Evolutionary conservation across 2,797 vertebrate genomes (phyloP).

Genomic region (Channa striata): DNA sequence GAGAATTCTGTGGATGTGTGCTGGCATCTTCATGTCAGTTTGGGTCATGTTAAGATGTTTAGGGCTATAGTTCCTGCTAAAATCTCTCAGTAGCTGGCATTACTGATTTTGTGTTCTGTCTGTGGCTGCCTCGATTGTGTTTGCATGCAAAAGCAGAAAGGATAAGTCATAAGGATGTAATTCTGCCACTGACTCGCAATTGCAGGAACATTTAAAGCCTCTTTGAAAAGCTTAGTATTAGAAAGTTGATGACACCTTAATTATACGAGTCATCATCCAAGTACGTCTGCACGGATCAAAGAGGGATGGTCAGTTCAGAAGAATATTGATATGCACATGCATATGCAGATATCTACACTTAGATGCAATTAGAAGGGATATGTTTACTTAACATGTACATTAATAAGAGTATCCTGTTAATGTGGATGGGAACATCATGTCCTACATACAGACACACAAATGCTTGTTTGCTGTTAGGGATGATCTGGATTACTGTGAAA

Average conservation of each 20-base stretch:
- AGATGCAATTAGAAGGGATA: neutral
- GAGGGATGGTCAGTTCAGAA: neutral
- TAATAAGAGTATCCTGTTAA: neutral
- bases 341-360: too few relatives aligned
- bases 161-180: constrained; percentile 41
- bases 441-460: neutral
- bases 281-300: constrained; percentile 17
- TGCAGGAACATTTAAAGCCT: constrained; percentile 54
- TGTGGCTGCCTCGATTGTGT: constrained; percentile 24
- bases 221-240: constrained; percentile 58
- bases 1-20: constrained; percentile 6
- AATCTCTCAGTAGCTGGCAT: constrained; percentile 14
- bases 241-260: constrained; percentile 55
- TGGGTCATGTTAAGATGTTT: constrained; percentile 12
- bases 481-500: constrained; percentile 8
- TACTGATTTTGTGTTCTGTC: neutral
- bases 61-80: constrained; percentile 4
- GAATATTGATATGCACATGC: neutral
- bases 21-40: neutral
- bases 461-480: neutral
- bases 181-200: constrained; percentile 51
- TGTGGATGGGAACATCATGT: constrained; percentile 16
- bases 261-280: constrained; percentile 43
- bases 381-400: neutral
- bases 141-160: constrained; percentile 36